phyloP scores from a whole-genome alignment of 2,113 vertebrate genomes.

The Electrona antarctica region DNA sequence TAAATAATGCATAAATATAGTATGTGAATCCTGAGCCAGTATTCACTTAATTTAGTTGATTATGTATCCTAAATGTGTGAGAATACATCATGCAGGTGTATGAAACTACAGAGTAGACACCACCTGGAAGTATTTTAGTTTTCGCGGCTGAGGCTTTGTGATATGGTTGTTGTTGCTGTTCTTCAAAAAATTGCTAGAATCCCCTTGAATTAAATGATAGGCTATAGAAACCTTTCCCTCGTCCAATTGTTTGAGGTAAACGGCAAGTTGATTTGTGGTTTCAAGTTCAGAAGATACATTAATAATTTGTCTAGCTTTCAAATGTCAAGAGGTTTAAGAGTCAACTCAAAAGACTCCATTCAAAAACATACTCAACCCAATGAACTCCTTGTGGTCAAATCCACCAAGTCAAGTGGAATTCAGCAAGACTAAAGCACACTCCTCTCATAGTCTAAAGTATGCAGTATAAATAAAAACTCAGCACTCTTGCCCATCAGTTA shows the following conservation, averaged over 20 bases:
- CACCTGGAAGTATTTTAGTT: neutral
- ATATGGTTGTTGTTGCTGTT: neutral
- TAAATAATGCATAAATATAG: too few relatives aligned
- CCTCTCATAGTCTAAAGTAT: slow-evolving; percentile 6
- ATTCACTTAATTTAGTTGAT: too few relatives aligned
- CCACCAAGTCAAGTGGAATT: slow-evolving; percentile 13
- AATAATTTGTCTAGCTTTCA: slow-evolving; percentile 43
- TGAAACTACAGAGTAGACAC: too few relatives aligned
- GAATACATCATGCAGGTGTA: neutral
- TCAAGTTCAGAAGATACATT: slow-evolving; percentile 32
- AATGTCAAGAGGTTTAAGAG: neutral
- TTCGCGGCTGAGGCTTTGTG: slow-evolving; percentile 11
- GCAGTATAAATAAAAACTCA: slow-evolving; percentile 17
- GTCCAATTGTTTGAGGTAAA: too few relatives aligned
- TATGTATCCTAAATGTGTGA: neutral
- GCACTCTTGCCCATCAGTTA: slow-evolving; percentile 1
- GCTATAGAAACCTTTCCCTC: slow-evolving; percentile 4
- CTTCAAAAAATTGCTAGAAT: neutral
- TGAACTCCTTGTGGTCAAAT: slow-evolving; percentile 21
- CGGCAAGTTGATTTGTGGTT: slow-evolving; percentile 29
- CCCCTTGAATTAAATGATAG: slow-evolving; percentile 24
- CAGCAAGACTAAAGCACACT: slow-evolving; percentile 2
- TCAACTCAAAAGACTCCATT: neutral
- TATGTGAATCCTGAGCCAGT: too few relatives aligned
- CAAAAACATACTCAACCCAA: slow-evolving; percentile 33